These are phyloP conservation scores for Ochotona curzoniae DNA, from an alignment of 2,113 vertebrate species.

Conservation along the genomic window DNA sequence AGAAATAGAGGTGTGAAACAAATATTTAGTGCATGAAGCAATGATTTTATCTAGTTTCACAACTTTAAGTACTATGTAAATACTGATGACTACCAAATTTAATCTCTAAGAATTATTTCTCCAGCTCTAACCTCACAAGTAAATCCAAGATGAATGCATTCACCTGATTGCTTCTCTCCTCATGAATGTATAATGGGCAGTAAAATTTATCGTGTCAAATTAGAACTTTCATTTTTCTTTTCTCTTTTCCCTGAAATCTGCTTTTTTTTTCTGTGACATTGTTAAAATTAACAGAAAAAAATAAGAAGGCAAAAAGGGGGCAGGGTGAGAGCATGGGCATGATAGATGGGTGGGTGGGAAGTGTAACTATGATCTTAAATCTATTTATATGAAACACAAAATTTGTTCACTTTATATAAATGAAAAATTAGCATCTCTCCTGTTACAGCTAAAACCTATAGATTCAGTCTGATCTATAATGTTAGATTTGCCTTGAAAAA, in stretches of 20 bases:
- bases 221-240: not conserved
- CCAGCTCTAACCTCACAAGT: not conserved
- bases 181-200: not conserved
- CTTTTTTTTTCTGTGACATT: not conserved
- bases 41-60: not conserved
- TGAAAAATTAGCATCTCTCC: not conserved
- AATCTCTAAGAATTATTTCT: constrained; percentile 21
- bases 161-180: not conserved
- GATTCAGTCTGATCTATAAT: not conserved
- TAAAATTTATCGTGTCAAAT: constrained; percentile 19
- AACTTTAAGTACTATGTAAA: not conserved
- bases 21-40: constrained; percentile 5
- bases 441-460: constrained; percentile 19
- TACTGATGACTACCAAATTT: not conserved
- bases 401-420: no score
- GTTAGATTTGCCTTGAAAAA: not conserved
- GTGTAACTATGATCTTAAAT: no score
- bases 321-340: no score
- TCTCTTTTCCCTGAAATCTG: not conserved
- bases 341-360: no score
- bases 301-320: no score
- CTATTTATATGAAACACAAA: no score
- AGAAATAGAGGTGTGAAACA: not conserved
- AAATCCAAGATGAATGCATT: constrained; percentile 19
- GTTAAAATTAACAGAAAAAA: no score